A percentile compares a stretch with the other conserved stretches of the same genome.
phyloP scores from a whole-genome alignment of 2,888 invertebrate genomes.

The Polyommatus icarus region DNA sequence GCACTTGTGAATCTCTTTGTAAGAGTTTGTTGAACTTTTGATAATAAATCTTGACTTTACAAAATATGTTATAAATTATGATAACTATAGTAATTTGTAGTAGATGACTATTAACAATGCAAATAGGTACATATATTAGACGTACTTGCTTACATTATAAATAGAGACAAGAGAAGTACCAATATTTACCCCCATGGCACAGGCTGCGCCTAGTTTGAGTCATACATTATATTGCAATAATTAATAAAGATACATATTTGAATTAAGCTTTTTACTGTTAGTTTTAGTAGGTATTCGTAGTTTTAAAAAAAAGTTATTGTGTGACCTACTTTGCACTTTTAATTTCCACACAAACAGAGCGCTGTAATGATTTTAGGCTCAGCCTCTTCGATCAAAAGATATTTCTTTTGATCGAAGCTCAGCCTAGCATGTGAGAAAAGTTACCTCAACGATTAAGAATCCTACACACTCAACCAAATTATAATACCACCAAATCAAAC shows the following conservation, averaged over 20 bases:
- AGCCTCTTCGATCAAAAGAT: no score
- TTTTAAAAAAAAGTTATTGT: no score
- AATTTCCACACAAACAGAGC: no score
- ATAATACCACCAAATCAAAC: slow-evolving; percentile 4
- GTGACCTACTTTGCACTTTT: no score
- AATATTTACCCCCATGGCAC: not conserved
- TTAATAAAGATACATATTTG: no score
- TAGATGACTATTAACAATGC: not conserved
- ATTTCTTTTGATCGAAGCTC: no score
- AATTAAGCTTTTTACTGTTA: no score
- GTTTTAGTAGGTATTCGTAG: no score
- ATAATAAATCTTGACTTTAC: not conserved
- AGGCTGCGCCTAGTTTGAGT: no score
- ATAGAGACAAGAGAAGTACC: not conserved
- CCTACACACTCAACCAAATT: not conserved
- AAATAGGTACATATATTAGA: not conserved
- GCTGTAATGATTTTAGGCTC: not conserved
- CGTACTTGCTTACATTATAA: not conserved
- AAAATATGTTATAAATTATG: not conserved
- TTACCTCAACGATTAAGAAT: not conserved
- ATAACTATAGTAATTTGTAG: not conserved
- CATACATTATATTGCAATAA: no score
- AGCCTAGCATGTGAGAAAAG: not conserved
- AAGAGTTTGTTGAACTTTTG: not conserved
- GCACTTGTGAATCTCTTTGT: not conserved